Conservation (phyloP, 2,797 vertebrate genomes). For the Oreochromis mossambicus region DNA sequence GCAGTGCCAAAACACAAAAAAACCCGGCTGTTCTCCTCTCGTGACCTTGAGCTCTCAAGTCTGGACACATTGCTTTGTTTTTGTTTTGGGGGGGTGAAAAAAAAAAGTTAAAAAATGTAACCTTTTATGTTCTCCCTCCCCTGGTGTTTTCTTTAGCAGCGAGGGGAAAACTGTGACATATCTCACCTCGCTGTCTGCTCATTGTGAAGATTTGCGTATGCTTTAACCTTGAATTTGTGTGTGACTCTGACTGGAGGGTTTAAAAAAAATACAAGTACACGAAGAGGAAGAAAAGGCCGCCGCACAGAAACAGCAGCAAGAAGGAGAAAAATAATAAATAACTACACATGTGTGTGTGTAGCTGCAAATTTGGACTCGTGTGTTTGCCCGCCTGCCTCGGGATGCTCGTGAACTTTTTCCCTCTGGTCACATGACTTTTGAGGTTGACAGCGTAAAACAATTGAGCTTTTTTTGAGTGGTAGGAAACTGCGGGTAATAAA, state of each 20-base stretch:
- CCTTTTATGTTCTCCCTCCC: not conserved
- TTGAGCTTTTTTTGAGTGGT: slow-evolving; percentile 40
- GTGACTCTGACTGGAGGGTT: slow-evolving; percentile 20
- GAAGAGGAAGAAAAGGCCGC: slow-evolving; percentile 8
- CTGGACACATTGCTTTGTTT: slow-evolving; percentile 36
- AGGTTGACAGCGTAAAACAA: slow-evolving; percentile 25
- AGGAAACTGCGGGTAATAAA: slow-evolving; percentile 29
- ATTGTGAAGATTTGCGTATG: slow-evolving; percentile 19
- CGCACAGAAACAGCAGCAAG: not conserved
- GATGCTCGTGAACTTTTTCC: slow-evolving; percentile 39
- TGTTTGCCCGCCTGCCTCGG: slow-evolving; percentile 34
- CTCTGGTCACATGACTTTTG: slow-evolving; percentile 47
- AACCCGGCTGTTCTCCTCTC: slow-evolving; percentile 7
- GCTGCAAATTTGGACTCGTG: slow-evolving; percentile 14
- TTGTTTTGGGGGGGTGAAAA: not conserved
- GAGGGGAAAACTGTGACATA: slow-evolving; percentile 17
- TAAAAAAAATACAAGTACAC: slow-evolving; percentile 14
- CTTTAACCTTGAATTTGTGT: slow-evolving; percentile 51
- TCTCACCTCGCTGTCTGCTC: slow-evolving; percentile 36
- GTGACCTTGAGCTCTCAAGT: slow-evolving; percentile 34
- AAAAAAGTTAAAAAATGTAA: slow-evolving; percentile 14
- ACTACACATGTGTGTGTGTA: slow-evolving; percentile 10
- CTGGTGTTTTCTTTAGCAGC: slow-evolving; percentile 15
- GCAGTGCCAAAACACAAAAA: slow-evolving; percentile 56
- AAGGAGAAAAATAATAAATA: not conserved